Evolutionary conservation across 2,888 invertebrate genomes (phyloP), one percentile per base, ranked within the genome.

Genomic region (Xestoiulus laeticollis): DNA sequence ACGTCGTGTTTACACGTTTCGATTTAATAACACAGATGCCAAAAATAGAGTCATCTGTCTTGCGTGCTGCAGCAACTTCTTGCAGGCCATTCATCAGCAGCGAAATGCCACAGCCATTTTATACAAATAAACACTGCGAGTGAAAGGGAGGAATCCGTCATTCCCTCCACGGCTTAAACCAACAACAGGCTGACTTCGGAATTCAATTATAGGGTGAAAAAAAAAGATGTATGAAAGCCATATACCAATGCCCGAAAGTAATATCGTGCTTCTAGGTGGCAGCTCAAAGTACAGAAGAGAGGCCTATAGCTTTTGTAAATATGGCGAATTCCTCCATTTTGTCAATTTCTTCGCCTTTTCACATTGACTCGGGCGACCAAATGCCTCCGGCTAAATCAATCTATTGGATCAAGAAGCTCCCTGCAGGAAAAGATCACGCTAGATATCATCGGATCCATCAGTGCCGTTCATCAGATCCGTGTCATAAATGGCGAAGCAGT

Each of bases 1-100:
- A 68, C 68, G 68, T 68, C 68, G 68, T 68, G 68, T 68, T 68
- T 68, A 68, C 68, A 68, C 68, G 68, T n/a, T 68, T 68, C 68
- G 68, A 68, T 68, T 68, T 68, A 68, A 68, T 68, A 68, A 68
- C 26, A 10, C 68, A 68, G 68, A 68, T 26, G 68, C 68, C 68
- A 68, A 26, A 68, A 68, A 68, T 68, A 68, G 68, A 68, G 68
- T 68, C 68, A 68, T 68, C 68, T 68, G 68, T 68, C 68, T 68
- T 19, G 53, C 48, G 14, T 16, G 16, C 33, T 16, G 48, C 48
- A 48, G 16, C n/a, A 10, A 26, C 68, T 22, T 68, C 68, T 68
- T 68, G 22, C 8, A 26, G 68, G 68, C 68, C 68, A 68, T 68
- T 68, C 68, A 68, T 68, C 68, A 68, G 68, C 68, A 12, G 68